Evolutionary conservation across 2,113 vertebrate species (phyloP).

Genomic region (Anser cygnoides): DNA sequence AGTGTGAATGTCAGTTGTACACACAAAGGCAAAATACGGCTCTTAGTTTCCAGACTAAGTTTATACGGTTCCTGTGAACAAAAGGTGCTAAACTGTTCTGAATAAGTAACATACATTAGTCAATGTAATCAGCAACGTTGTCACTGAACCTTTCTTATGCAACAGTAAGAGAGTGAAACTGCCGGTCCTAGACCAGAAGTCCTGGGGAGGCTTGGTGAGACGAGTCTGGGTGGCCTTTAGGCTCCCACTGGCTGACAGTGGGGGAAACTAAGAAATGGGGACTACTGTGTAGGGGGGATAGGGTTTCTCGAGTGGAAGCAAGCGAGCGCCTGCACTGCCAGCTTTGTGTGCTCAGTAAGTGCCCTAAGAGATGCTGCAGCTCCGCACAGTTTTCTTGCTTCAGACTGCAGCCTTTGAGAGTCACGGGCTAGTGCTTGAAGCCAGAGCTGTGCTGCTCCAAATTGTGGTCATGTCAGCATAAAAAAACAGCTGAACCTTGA

Average conservation of each 20-base stretch:
- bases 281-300: neutral
- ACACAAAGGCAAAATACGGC: neutral
- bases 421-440: neutral
- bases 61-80: neutral
- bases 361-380: no score
- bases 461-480: neutral
- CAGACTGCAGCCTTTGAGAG: neutral
- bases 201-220: neutral
- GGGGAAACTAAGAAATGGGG: neutral
- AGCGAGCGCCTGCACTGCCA: neutral
- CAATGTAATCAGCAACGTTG: neutral
- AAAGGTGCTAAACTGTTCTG: neutral
- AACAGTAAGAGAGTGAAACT: neutral
- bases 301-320: neutral
- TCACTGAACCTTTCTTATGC: neutral
- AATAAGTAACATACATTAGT: neutral
- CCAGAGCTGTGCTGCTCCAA: neutral
- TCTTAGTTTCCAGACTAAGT: neutral
- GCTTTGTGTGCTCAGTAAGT: neutral
- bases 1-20: neutral
- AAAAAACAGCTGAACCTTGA: neutral
- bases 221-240: neutral
- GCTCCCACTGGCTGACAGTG: neutral
- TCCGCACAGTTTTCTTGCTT: neutral
- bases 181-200: neutral